These are phyloP conservation scores for Pangasius krempfi DNA, from an alignment of 2,797 vertebrate genomes.

Conservation along the genomic window DNA sequence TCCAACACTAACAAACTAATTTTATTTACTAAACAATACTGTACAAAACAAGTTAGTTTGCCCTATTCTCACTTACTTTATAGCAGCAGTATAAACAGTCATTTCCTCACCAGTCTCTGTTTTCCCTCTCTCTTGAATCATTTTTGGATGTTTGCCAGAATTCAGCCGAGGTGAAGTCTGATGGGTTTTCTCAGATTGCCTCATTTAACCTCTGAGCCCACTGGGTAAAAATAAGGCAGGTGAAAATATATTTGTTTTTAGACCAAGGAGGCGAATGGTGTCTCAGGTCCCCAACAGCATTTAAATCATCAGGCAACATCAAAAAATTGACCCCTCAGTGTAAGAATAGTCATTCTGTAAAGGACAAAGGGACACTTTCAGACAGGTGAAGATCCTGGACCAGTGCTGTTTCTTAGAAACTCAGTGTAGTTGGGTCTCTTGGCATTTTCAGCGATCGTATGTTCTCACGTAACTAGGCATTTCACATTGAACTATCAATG, in stretches of 20 bases:
- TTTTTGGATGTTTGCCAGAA: not conserved
- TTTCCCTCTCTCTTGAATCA: too few species aligned
- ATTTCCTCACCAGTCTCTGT: not conserved
- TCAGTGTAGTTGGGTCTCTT: not conserved
- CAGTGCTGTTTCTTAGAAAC: not conserved
- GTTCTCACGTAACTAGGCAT: not conserved
- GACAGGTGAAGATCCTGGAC: not conserved
- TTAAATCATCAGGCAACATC: slow-evolving; percentile 5
- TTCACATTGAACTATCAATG: too few species aligned
- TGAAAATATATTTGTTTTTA: not conserved
- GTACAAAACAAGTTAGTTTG: not conserved
- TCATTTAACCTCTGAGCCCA: not conserved
- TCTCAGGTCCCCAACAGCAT: not conserved
- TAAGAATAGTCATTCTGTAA: not conserved
- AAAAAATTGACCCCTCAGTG: not conserved
- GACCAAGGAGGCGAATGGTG: too few species aligned
- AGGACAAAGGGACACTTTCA: not conserved
- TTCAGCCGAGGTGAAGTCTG: not conserved
- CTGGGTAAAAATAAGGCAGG: not conserved
- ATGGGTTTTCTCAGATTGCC: not conserved
- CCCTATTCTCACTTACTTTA: not conserved
- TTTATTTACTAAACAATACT: not conserved
- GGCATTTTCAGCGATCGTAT: not conserved
- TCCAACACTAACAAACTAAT: not conserved
- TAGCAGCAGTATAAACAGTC: not conserved